These are phyloP conservation scores for Callyntrura guangdongensis DNA, from an alignment of 2,888 invertebrate genomes.

Conservation along the genomic window DNA sequence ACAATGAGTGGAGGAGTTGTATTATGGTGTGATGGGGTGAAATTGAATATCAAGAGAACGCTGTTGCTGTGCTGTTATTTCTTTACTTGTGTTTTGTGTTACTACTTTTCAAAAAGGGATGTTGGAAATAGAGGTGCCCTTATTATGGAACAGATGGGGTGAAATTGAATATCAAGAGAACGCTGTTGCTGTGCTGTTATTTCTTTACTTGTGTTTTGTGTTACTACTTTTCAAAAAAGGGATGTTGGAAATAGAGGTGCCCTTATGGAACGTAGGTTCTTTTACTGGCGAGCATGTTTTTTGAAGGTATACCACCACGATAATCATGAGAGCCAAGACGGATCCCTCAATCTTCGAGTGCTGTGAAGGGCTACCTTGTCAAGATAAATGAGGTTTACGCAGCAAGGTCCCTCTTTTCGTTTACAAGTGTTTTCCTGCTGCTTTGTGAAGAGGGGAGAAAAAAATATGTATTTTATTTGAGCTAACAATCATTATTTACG, in stretches of 20 bases:
- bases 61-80: background rate
- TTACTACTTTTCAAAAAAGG: slow-evolving; percentile 19
- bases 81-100: slow-evolving; percentile 16
- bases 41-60: slow-evolving; percentile 64
- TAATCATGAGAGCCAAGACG: background rate
- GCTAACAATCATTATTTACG: slow-evolving; percentile 41
- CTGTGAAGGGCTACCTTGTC: slow-evolving; percentile 50
- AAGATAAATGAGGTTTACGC: slow-evolving; percentile 65
- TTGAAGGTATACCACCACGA: slow-evolving; percentile 17
- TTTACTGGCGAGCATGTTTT: background rate
- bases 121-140: background rate
- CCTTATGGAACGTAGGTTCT: slow-evolving; percentile 25
- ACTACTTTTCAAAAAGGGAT: slow-evolving; percentile 12
- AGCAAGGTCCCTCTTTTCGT: slow-evolving; percentile 60
- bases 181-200: background rate
- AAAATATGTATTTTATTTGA: slow-evolving; percentile 22
- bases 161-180: slow-evolving; percentile 65
- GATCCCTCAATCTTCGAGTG: slow-evolving; percentile 49
- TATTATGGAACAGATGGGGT: slow-evolving; percentile 55
- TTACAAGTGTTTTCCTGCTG: slow-evolving; percentile 51
- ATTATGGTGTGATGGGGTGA: slow-evolving; percentile 75
- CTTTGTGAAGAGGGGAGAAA: slow-evolving; percentile 11
- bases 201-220: slow-evolving; percentile 4
- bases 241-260: background rate
- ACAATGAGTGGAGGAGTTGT: slow-evolving; percentile 78